A percentile compares a stretch with the other conserved stretches of the same genome.
Evolutionary conservation across 2,113 vertebrate species (phyloP).

Genomic region (Puntigrus tetrazona): DNA sequence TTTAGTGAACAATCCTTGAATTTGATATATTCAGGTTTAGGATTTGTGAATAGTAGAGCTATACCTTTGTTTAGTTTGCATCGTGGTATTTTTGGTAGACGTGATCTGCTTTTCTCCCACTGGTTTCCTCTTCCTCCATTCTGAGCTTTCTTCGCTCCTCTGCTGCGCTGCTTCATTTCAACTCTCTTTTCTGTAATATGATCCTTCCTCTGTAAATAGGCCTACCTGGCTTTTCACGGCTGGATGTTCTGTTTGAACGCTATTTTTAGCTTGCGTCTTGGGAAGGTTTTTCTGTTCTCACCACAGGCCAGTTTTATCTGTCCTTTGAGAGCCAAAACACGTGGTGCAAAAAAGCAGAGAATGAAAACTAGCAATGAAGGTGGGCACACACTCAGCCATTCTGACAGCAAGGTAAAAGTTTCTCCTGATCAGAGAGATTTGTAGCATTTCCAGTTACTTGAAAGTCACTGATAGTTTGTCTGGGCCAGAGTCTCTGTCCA

Average conservation of each 20-base stretch:
- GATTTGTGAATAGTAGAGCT: neutral
- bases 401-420: neutral
- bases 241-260: constrained; percentile 51
- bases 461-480: constrained; percentile 36
- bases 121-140: neutral
- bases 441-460: constrained; percentile 26
- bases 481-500: constrained; percentile 37
- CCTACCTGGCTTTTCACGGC: constrained; percentile 53
- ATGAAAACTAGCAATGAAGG: too few species aligned
- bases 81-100: constrained; percentile 42
- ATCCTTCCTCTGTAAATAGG: constrained; percentile 52
- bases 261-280: constrained; percentile 58
- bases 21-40: neutral
- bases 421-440: constrained; percentile 18
- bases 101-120: constrained; percentile 16
- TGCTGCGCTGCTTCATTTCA: constrained; percentile 18
- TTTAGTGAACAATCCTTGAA: neutral
- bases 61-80: constrained; percentile 43
- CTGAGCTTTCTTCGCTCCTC: neutral
- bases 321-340: constrained; percentile 39
- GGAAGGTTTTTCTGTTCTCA: constrained; percentile 53
- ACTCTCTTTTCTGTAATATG: constrained; percentile 46
- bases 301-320: constrained; percentile 47
- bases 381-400: too few species aligned
- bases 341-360: too few species aligned